Percentiles rank a stretch among this genome's conserved stretches.
Evolutionary conservation across 2,797 vertebrate genomes (phyloP).

Genomic region (Alosa sapidissima): DNA sequence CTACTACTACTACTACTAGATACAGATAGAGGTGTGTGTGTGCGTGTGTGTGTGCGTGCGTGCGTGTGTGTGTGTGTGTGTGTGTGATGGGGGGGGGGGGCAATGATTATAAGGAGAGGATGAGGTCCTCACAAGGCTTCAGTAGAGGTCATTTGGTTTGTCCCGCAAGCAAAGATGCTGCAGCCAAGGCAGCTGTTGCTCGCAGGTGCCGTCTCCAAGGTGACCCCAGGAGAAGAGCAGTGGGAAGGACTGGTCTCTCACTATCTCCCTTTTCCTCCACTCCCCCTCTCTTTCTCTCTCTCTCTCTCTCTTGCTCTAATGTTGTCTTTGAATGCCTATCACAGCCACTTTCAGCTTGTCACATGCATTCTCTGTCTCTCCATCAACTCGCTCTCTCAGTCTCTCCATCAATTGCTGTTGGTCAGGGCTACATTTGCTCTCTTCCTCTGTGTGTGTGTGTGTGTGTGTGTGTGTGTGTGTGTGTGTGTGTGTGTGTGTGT

Average conservation of each 20-base stretch:
- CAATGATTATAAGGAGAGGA: too few species aligned
- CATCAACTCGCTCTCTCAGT: neutral
- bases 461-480: too few species aligned
- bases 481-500: too few species aligned
- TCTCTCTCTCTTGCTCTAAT: neutral
- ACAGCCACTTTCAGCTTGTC: neutral
- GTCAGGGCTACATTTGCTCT: neutral
- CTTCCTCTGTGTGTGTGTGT: too few species aligned
- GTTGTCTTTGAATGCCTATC: neutral
- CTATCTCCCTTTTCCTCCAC: neutral
- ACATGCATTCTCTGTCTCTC: neutral
- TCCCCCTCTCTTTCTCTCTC: neutral
- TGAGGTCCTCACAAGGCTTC: neutral
- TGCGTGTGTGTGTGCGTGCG: neutral
- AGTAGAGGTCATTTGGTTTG: too few species aligned
- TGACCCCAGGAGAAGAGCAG: conserved; percentile 1
- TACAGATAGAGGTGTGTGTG: neutral
- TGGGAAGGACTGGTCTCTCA: neutral
- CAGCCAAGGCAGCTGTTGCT: conserved; percentile 7
- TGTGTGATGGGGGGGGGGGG: neutral
- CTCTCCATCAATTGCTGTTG: neutral
- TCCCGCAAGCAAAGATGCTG: neutral
- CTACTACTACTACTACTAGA: too few species aligned
- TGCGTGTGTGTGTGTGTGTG: neutral
- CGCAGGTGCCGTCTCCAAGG: neutral